Conservation (phyloP, 2,888 invertebrate genomes). For the Catonia carolina region DNA sequence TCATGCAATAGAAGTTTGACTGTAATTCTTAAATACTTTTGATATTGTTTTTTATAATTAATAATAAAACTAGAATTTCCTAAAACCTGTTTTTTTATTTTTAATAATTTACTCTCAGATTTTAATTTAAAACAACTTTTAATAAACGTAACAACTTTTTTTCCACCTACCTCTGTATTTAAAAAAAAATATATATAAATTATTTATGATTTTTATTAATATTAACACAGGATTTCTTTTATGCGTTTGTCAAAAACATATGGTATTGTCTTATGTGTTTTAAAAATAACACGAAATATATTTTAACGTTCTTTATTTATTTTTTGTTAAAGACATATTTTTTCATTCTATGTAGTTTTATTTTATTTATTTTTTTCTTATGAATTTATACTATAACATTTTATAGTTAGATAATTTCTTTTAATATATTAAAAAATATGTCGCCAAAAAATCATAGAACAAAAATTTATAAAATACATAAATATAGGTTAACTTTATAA, state of each 20-base stretch:
- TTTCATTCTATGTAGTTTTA: slow-evolving; percentile 24
- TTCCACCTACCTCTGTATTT: too few species aligned
- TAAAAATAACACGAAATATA: slow-evolving; percentile 2
- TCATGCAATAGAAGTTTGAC: too few species aligned
- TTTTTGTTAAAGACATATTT: background rate
- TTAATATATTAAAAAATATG: background rate
- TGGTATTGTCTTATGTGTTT: slow-evolving; percentile 8
- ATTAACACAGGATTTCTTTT: too few species aligned
- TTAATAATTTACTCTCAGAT: too few species aligned
- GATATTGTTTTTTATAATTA: too few species aligned
- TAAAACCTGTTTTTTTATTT: too few species aligned
- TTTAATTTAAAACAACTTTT: too few species aligned
- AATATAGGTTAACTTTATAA: slow-evolving; percentile 8
- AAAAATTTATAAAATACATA: slow-evolving; percentile 1
- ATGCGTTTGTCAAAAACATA: slow-evolving; percentile 3
- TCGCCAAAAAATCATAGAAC: slow-evolving; percentile 1
- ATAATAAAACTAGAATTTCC: too few species aligned
- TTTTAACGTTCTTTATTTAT: background rate
- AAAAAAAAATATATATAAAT: too few species aligned
- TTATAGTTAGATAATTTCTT: background rate
- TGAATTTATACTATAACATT: background rate
- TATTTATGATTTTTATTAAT: too few species aligned
- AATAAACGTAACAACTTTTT: too few species aligned
- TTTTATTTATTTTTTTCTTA: slow-evolving; percentile 29
- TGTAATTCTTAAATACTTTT: too few species aligned